Conservation (phyloP, 2,797 vertebrate genomes). For the Lateolabrax maculatus region DNA sequence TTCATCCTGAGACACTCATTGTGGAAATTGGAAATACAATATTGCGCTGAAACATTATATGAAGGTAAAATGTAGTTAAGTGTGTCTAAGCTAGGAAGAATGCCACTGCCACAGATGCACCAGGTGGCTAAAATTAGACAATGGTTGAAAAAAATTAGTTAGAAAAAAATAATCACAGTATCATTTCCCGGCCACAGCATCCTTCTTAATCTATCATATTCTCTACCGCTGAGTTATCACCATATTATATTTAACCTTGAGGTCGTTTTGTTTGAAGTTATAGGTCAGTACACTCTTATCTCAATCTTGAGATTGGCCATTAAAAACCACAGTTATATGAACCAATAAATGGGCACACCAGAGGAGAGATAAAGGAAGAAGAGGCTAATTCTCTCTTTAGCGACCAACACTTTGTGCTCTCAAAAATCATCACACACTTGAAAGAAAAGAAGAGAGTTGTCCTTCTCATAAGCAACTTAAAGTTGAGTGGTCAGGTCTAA, state of each 20-base stretch:
- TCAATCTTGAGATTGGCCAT: constrained; percentile 68
- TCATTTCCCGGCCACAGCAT: constrained; percentile 66
- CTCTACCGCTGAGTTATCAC: no score
- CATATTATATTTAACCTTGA: constrained; percentile 70
- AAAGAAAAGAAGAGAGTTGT: constrained; percentile 55
- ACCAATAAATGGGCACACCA: constrained; percentile 65
- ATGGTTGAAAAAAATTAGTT: constrained; percentile 14
- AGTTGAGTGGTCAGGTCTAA: constrained; percentile 65
- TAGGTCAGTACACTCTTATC: constrained; percentile 64
- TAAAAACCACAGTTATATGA: constrained; percentile 74
- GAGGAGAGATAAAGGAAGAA: constrained; percentile 55
- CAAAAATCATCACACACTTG: constrained; percentile 55
- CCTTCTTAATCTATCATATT: constrained; percentile 46
- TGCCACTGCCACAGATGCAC: constrained; percentile 18
- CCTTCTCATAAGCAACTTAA: constrained; percentile 43
- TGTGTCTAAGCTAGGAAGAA: constrained; percentile 26
- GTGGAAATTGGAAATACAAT: constrained; percentile 67
- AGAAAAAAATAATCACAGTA: constrained; percentile 54
- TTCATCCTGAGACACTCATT: constrained; percentile 65
- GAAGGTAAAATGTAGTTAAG: constrained; percentile 54
- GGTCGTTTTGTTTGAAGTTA: constrained; percentile 64
- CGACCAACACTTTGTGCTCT: constrained; percentile 54
- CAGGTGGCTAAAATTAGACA: constrained; percentile 56
- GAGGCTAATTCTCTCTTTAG: constrained; percentile 57
- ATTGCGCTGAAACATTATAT: constrained; percentile 59